Base-by-base conservation (phyloP, 1,140 invertebrate species). In the Geopemphigus sp. region DNA sequence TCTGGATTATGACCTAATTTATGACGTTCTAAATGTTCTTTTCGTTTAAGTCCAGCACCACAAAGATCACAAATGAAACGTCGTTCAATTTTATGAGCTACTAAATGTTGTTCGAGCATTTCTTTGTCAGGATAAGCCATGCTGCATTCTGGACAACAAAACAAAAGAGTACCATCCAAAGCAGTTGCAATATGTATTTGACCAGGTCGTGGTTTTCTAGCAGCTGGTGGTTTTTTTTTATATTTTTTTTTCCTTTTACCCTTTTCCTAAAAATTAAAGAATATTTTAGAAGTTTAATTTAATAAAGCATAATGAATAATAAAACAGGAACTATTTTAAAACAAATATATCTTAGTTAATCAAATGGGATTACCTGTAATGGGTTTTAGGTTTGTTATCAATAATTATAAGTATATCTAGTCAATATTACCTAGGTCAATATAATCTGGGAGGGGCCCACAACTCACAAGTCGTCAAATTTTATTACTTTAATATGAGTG, bases 1-100 rank as follows among this genome's bases (percentile, higher is more conserved):
- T 93, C 92, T 0, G 92, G 91, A 86, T 92, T 93, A 84, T 93
- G 92, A 2, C 91, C 92, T 45, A 92, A 85, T 84, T 93, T 93
- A 84, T 94, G 92, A 72, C 92, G 85, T 84, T 93, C 92, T 53
- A 94, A 84, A 85, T 94, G 92, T 84, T 94, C 92, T 84, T 93
- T 93, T 11, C 92, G 88, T 83, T 94, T 94, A 45, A 94, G 84
- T 2, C 91, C 92, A 81, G 87, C 88, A n/a, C 88, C 89, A 81
- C 88, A 89, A 53, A 89, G 87, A 24, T 88, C 88, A 83, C 89
- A 90, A 54, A 90, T 89, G 82, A 88, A 90, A 81, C 92, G 86
- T 83, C 92, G 87, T 83, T 93, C 92, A 61, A 93, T 92, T 84
- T 93, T 92, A 83, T 93, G 92, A 12, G 90, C 90, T 11, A 90